Evolutionary conservation across 2,888 invertebrate species (phyloP).

Genomic region (Lomographa bimaculata): DNA sequence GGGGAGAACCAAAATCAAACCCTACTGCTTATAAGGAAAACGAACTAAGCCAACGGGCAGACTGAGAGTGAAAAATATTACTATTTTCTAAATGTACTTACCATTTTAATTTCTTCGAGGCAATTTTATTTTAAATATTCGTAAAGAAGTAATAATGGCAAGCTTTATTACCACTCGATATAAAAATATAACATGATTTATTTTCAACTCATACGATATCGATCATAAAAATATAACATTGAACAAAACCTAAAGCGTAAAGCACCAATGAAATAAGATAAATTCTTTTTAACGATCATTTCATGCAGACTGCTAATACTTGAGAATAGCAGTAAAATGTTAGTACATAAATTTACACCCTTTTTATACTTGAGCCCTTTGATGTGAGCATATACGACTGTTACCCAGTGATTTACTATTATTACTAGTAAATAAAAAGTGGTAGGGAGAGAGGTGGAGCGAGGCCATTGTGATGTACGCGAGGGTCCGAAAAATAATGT

Average conservation of each 20-base stretch:
- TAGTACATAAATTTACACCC: slow-evolving; percentile 66
- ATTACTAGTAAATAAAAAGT: slow-evolving; percentile 83
- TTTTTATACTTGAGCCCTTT: slow-evolving; percentile 56
- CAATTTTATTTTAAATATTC: too few species aligned
- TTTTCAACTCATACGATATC: too few species aligned
- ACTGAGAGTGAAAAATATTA: too few species aligned
- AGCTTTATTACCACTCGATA: too few species aligned
- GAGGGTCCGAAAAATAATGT: slow-evolving; percentile 74
- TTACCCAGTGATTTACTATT: slow-evolving; percentile 78
- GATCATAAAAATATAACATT: too few species aligned
- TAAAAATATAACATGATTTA: too few species aligned
- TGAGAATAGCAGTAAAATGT: slow-evolving; percentile 38
- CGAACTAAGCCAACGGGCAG: too few species aligned
- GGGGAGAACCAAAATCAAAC: too few species aligned
- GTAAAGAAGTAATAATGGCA: too few species aligned
- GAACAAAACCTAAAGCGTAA: not conserved
- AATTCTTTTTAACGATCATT: slow-evolving; percentile 38
- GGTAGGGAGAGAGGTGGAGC: slow-evolving; percentile 82
- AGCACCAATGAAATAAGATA: slow-evolving; percentile 25
- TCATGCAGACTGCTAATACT: slow-evolving; percentile 40
- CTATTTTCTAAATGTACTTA: too few species aligned
- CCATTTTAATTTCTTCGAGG: too few species aligned
- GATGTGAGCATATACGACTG: slow-evolving; percentile 62
- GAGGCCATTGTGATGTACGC: slow-evolving; percentile 69
- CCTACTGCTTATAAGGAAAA: too few species aligned